Evolutionary conservation across 2,888 invertebrate species (phyloP).

Genomic region (Pegoplata infirma): DNA sequence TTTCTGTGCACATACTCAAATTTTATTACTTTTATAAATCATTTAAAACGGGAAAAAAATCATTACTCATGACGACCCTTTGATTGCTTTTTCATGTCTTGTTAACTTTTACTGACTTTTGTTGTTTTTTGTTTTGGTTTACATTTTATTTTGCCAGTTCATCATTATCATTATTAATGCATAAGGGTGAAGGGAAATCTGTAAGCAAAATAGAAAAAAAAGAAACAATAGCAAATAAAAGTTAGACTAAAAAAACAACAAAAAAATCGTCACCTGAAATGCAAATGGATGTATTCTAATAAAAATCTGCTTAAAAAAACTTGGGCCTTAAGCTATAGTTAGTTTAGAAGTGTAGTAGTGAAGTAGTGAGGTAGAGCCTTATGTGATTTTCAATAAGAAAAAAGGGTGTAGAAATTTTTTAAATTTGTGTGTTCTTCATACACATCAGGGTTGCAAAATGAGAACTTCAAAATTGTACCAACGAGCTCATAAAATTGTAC

Average conservation of each 20-base stretch:
- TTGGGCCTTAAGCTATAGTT: no score
- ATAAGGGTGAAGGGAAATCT: constrained; percentile 36
- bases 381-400: no score
- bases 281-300: no score
- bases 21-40: background rate
- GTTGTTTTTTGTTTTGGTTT: constrained; percentile 42
- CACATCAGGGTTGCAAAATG: no score
- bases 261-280: no score
- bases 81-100: constrained; percentile 62
- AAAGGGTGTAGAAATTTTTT: no score
- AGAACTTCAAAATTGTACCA: no score
- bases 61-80: constrained; percentile 46
- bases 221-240: background rate
- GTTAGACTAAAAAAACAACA: background rate
- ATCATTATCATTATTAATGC: constrained; percentile 53
- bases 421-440: no score
- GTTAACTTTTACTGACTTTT: constrained; percentile 44
- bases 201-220: background rate
- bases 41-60: constrained; percentile 7
- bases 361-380: no score
- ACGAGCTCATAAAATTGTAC: no score
- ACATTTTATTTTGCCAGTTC: constrained; percentile 47
- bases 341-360: no score
- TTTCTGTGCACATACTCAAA: background rate
- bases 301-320: no score